Evolutionary conservation across 2,888 invertebrate species (phyloP), one percentile per base, ranked within the genome.

Genomic region (Tortrix viridana): DNA sequence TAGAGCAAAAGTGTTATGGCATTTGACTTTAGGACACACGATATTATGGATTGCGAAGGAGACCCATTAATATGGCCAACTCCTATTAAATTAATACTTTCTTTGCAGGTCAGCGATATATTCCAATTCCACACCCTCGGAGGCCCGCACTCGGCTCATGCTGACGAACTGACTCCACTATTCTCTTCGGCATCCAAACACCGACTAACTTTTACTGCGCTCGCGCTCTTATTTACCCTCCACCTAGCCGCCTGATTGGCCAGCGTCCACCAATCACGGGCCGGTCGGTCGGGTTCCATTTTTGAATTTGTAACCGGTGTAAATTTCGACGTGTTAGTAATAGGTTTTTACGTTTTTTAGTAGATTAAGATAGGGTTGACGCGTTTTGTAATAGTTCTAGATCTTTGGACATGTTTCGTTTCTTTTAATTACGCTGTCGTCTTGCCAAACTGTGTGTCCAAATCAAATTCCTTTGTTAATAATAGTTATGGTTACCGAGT

Each of bases 91-190:
- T 26, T 3, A 23, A 32, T 32, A 14, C 7, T 18, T 49, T 50
- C 9, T 16, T 86, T 87, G 1, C 85, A 94, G 94, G 95, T 95
- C 58, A 95, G 95, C 79, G 95, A 95, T 77, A 94, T 95, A 67
- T 95, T 95, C 88, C 95, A 95, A 81, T 95, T 95, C 86, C 95
- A 95, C 85, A 95, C 95, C 0, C 86, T 94, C 38, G 94, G 94
- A 67, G 93, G 94, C n/a, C 86, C 92, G 0, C 89, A 90, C 72
- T 81, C 90, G 1, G 86, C 85, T 0, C 89, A 89, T 74, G 91
- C 89, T 1, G 89, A 88, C 72, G 92, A 92, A 52, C 71, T 91
- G 0, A 85, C 84, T 1, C 90, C 89, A 0, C 82, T 87, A 83
- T 86, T 85, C 79, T 79, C 87, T 0, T 65, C 84, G 3, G 81